These are phyloP conservation scores for Gortyna flavago DNA, from an alignment of 2,888 invertebrate species.

Conservation along the genomic window DNA sequence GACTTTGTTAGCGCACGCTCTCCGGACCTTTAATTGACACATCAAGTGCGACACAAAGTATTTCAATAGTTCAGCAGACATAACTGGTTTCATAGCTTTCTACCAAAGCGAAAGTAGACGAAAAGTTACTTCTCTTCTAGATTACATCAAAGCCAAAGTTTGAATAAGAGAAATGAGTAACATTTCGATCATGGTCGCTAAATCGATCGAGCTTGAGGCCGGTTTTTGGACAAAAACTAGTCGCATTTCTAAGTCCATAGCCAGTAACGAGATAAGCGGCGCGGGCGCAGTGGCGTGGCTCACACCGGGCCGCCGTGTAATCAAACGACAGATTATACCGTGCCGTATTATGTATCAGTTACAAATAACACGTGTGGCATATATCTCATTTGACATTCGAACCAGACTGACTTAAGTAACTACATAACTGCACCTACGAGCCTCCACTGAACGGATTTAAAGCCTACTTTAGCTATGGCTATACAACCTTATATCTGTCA, in stretches of 20 bases:
- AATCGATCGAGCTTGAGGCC: slow-evolving; percentile 69
- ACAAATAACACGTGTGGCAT: slow-evolving; percentile 67
- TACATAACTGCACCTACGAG: slow-evolving; percentile 53
- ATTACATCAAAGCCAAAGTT: slow-evolving; percentile 44
- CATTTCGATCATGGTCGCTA: slow-evolving; percentile 76
- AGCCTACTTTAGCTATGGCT: slow-evolving; percentile 38
- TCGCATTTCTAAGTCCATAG: slow-evolving; percentile 66
- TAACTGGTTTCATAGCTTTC: slow-evolving; percentile 39
- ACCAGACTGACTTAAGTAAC: slow-evolving; percentile 40
- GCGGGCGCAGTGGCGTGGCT: slow-evolving; percentile 35
- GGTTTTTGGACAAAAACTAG: slow-evolving; percentile 75
- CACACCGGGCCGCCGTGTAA: slow-evolving; percentile 49
- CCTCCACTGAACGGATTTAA: slow-evolving; percentile 35
- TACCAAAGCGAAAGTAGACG: slow-evolving; percentile 36
- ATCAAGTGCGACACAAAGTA: slow-evolving; percentile 31
- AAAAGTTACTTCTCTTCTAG: slow-evolving; percentile 22
- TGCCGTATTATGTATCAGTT: slow-evolving; percentile 64
- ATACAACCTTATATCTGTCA: slow-evolving; percentile 26
- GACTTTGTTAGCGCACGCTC: slow-evolving; percentile 61
- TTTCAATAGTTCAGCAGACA: slow-evolving; percentile 15
- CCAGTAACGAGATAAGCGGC: slow-evolving; percentile 47
- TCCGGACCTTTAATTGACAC: slow-evolving; percentile 50
- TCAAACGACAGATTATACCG: slow-evolving; percentile 64
- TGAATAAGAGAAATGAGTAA: slow-evolving; percentile 61
- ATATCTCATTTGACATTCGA: slow-evolving; percentile 65